Evolutionary conservation across 1,140 invertebrate species (phyloP).

Genomic region (Lordiphosa clarofinis): DNA sequence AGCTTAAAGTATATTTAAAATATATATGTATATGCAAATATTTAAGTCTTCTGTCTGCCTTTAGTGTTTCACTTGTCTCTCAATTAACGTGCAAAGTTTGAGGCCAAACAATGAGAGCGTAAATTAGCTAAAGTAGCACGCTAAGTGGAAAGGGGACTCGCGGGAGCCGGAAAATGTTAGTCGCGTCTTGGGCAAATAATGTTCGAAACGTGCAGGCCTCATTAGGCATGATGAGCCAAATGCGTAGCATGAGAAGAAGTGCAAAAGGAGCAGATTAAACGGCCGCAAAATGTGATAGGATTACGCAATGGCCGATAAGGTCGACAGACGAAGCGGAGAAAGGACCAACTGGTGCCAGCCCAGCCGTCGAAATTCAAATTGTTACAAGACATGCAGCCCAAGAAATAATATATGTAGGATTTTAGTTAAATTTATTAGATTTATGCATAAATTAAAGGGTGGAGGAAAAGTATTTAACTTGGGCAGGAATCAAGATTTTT

Average conservation of each 20-base stretch:
- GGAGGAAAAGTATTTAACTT: no score
- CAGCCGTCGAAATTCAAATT: conserved; percentile 5
- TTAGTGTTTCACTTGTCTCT: conserved; percentile 13
- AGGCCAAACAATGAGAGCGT: conserved; percentile 5
- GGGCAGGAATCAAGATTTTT: no score
- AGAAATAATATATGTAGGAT: no score
- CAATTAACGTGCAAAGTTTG: conserved; percentile 10
- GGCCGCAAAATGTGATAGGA: conserved; percentile 32
- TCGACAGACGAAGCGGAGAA: not conserved
- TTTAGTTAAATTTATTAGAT: no score
- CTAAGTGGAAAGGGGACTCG: conserved; percentile 9
- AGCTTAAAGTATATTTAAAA: no score
- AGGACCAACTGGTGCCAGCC: not conserved
- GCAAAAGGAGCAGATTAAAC: conserved; percentile 10
- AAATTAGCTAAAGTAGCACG: conserved; percentile 14
- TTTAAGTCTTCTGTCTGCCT: not conserved
- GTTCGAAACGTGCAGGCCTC: conserved; percentile 49
- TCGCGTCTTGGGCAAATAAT: conserved; percentile 36
- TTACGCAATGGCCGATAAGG: conserved; percentile 42
- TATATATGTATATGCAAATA: not conserved
- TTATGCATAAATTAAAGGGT: no score
- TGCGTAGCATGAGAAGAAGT: not conserved
- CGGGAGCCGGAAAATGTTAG: not conserved
- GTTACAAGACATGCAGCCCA: not conserved
- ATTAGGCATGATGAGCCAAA: conserved; percentile 21